A percentile compares a stretch with the other conserved stretches of the same genome.
phyloP scores from a whole-genome alignment of 1,140 invertebrate genomes.

The Sycophaga agraensis region DNA sequence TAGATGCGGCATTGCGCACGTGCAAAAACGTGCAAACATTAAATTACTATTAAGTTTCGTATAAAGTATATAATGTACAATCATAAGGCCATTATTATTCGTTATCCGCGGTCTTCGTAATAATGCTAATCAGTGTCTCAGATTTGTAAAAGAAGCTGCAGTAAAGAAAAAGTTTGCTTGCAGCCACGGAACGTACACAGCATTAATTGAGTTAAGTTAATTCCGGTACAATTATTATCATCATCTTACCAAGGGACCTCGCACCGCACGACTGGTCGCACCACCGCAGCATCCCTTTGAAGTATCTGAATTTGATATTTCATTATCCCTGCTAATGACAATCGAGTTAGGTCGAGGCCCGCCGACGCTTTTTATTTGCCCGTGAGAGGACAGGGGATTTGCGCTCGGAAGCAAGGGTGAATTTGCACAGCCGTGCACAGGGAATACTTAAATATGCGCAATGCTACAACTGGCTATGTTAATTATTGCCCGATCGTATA shows the following conservation, averaged over 20 bases:
- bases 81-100: too few species aligned
- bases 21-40: too few species aligned
- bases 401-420: background rate
- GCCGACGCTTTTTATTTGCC: slow-evolving; percentile 11
- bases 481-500: slow-evolving; percentile 3
- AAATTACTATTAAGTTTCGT: too few species aligned
- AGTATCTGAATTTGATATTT: slow-evolving; percentile 23
- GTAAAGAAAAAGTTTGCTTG: too few species aligned
- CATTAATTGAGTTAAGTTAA: too few species aligned
- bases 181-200: too few species aligned
- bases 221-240: background rate
- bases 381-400: too few species aligned
- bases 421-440: background rate
- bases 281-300: slow-evolving; percentile 21
- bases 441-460: slow-evolving; percentile 19
- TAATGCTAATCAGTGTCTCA: too few species aligned
- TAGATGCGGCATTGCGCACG: too few species aligned
- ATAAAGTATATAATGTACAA: too few species aligned
- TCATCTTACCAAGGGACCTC: background rate
- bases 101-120: too few species aligned
- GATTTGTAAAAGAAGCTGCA: too few species aligned
- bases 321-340: slow-evolving; percentile 22
- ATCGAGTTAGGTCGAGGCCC: background rate
- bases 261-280: background rate
- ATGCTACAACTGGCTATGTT: background rate